Evolutionary conservation across 2,797 vertebrate species (phyloP).

Genomic region (Spinibarbus caldwelli): DNA sequence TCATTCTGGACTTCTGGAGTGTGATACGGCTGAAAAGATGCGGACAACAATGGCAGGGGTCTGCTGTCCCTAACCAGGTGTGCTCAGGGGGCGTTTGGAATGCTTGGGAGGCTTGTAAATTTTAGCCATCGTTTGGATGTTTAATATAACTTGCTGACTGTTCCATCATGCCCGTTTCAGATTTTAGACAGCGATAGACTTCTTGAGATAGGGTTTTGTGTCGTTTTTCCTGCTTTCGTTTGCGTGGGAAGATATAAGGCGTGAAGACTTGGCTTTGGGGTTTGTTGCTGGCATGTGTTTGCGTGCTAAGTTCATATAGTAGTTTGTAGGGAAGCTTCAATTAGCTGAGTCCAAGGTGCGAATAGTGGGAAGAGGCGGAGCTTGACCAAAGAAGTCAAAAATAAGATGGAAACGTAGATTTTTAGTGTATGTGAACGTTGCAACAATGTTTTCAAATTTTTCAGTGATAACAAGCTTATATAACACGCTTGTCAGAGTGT

Average conservation of each 20-base stretch:
- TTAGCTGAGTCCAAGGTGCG: not conserved
- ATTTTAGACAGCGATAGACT: not conserved
- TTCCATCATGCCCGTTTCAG: not conserved
- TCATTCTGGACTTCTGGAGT: not conserved
- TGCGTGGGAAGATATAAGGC: not conserved
- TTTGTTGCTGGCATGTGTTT: too few species aligned
- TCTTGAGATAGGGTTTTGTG: not conserved
- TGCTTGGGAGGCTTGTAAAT: not conserved
- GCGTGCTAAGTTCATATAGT: not conserved
- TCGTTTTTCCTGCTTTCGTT: not conserved
- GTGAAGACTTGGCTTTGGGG: not conserved
- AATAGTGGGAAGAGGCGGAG: not conserved
- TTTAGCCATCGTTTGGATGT: not conserved
- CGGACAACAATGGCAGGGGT: not conserved
- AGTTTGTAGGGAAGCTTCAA: not conserved
- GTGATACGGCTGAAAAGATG: not conserved
- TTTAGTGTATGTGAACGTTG: not conserved
- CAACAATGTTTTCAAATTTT: not conserved
- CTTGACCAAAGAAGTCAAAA: not conserved
- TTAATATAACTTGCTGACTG: not conserved
- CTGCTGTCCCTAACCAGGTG: slow-evolving; percentile 5
- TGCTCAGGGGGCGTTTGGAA: not conserved
- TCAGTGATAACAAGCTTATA: not conserved
- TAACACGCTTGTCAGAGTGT: too few species aligned
- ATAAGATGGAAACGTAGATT: not conserved